Conservation (phyloP, 2,888 invertebrate genomes). For the Nasonovia ribisnigri region DNA sequence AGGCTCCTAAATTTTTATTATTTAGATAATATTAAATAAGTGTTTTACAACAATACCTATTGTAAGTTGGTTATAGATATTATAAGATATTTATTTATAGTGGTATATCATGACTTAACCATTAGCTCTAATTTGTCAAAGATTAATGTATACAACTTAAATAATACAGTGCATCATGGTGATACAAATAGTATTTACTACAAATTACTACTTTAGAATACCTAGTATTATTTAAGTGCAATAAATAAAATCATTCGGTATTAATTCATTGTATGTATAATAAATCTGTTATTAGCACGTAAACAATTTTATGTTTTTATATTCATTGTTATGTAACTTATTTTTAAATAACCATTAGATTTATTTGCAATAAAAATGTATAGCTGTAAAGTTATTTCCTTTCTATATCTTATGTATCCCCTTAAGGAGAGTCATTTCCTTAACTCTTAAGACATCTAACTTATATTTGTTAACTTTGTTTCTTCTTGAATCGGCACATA, state of each 20-base stretch:
- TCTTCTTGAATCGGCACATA: background rate
- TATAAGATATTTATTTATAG: constrained; percentile 35
- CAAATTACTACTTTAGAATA: background rate
- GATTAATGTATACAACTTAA: constrained; percentile 36
- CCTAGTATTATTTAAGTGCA: constrained; percentile 50
- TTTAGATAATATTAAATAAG: constrained; percentile 36
- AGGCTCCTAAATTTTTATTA: constrained; percentile 26
- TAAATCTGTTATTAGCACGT: background rate
- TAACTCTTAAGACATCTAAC: background rate
- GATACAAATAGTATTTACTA: background rate
- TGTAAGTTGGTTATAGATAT: constrained; percentile 32
- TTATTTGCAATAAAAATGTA: constrained; percentile 31
- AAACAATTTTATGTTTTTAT: constrained; percentile 22
- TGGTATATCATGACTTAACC: constrained; percentile 10
- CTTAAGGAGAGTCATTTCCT: background rate
- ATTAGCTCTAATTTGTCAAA: constrained; percentile 44
- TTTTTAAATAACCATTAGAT: constrained; percentile 28
- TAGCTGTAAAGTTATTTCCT: constrained; percentile 31
- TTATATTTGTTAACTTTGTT: background rate
- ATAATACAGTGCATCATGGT: constrained; percentile 21
- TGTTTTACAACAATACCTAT: constrained; percentile 6
- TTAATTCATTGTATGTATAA: constrained; percentile 27
- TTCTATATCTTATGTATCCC: background rate
- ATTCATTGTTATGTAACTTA: constrained; percentile 21
- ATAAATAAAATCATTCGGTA: constrained; percentile 32